Evolutionary conservation across 2,888 invertebrate genomes (phyloP).

Genomic region (Siphlonurus alternatus): DNA sequence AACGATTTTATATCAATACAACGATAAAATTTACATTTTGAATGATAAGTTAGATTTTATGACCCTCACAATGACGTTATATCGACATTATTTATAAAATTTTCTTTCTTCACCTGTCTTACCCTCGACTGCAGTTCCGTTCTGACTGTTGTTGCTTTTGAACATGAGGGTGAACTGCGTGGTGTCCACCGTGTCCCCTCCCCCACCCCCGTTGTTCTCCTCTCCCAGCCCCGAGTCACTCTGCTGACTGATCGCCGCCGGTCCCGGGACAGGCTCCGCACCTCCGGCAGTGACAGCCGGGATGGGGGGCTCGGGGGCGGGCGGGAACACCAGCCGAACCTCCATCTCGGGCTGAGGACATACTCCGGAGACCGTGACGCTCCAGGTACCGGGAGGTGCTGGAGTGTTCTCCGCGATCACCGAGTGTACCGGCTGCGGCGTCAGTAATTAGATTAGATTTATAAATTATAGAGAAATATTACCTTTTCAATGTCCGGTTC

Average conservation of each 20-base stretch:
- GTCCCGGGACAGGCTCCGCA: neutral
- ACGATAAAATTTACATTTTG: too few species aligned
- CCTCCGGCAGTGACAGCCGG: neutral
- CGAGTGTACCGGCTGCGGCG: too few species aligned
- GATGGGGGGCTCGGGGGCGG: neutral
- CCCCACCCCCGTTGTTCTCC: neutral
- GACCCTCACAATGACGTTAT: too few species aligned
- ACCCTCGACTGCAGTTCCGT: too few species aligned
- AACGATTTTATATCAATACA: too few species aligned
- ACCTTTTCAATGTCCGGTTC: too few species aligned
- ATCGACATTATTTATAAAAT: too few species aligned
- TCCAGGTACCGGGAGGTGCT: neutral
- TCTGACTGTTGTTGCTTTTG: neutral
- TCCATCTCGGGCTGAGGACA: neutral
- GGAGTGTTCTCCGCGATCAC: neutral
- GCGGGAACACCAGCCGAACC: neutral
- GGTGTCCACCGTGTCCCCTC: neutral
- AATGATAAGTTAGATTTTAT: too few species aligned
- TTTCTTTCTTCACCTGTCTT: too few species aligned
- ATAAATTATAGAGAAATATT: too few species aligned
- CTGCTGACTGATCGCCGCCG: neutral
- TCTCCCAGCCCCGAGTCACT: neutral
- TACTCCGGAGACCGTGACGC: neutral
- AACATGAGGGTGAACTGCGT: neutral
- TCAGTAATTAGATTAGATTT: too few species aligned